These are phyloP conservation scores for Drosophila pectinifera DNA, from an alignment of 1,140 invertebrate species.

Conservation along the genomic window DNA sequence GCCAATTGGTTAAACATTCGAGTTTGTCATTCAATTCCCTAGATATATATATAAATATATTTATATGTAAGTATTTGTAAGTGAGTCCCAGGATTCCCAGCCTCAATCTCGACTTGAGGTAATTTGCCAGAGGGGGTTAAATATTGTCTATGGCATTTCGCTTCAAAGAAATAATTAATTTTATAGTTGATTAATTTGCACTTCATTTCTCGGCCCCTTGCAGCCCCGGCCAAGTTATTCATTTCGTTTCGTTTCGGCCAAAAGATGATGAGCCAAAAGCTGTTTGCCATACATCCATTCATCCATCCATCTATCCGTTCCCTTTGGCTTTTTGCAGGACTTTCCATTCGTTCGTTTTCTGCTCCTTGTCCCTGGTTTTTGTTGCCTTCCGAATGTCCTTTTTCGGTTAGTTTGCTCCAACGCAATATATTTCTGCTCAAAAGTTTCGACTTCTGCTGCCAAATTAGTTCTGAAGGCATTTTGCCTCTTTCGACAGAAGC, in stretches of 20 bases:
- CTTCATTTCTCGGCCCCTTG: slow-evolving; percentile 27
- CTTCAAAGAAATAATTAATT: slow-evolving; percentile 60
- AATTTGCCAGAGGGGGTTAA: neutral
- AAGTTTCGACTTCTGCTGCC: slow-evolving; percentile 39
- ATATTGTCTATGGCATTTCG: no score
- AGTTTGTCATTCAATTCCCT: slow-evolving; percentile 1
- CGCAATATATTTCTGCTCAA: slow-evolving; percentile 48
- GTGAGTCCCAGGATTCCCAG: no score
- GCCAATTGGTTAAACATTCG: slow-evolving; percentile 7
- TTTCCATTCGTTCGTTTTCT: neutral
- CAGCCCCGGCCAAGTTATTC: slow-evolving; percentile 1
- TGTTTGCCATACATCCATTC: slow-evolving; percentile 39
- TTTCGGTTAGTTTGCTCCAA: slow-evolving; percentile 42
- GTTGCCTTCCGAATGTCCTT: slow-evolving; percentile 22
- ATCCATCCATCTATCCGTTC: slow-evolving; percentile 6
- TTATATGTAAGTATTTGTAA: no score
- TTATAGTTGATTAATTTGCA: slow-evolving; percentile 63
- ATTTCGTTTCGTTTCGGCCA: neutral
- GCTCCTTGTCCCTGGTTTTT: neutral
- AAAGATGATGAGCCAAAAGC: slow-evolving; percentile 52
- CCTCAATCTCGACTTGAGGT: slow-evolving; percentile 1
- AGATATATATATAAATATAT: no score
- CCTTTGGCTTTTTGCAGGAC: slow-evolving; percentile 26
- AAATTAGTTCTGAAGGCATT: slow-evolving; percentile 42
- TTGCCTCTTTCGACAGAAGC: slow-evolving; percentile 5